Percentiles rank a stretch among this genome's conserved stretches.
phyloP scores from a whole-genome alignment of 2,113 vertebrate species.

The Microcebus tavaratra region DNA sequence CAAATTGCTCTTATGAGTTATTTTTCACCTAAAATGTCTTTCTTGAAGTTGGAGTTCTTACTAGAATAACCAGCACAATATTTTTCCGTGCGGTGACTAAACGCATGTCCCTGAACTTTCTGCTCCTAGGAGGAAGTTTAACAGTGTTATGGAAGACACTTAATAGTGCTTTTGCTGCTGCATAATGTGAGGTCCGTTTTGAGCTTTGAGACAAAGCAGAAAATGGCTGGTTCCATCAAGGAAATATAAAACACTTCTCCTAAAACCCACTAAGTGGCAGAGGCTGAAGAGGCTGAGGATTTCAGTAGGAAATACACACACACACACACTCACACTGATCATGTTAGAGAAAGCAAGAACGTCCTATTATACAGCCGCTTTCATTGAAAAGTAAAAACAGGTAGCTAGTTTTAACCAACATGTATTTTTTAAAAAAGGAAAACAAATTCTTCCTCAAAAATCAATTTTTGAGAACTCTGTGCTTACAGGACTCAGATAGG shows the following conservation, averaged over 20 bases:
- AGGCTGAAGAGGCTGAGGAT: background rate
- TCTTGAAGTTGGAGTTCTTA: background rate
- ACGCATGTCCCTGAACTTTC: background rate
- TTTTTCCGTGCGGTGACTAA: background rate
- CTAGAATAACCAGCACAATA: background rate
- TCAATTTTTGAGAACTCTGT: background rate
- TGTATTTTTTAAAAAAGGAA: background rate
- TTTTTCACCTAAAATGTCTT: constrained; percentile 4
- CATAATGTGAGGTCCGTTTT: background rate
- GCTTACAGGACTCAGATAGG: background rate
- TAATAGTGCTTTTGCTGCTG: background rate
- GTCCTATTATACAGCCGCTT: background rate
- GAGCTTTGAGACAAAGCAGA: constrained; percentile 19
- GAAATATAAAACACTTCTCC: background rate
- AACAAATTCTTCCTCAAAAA: background rate
- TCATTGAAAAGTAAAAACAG: background rate
- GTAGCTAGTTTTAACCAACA: background rate
- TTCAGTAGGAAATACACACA: background rate
- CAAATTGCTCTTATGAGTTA: background rate
- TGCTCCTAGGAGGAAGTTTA: background rate
- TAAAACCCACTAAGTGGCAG: background rate
- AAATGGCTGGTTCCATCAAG: background rate
- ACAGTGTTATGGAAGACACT: background rate
- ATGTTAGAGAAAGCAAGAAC: background rate
- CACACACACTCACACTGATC: background rate